Evolutionary conservation across 1,140 invertebrate genomes (phyloP), one percentile per base, ranked within the genome.

Genomic region (Tetraneura akinire): DNA sequence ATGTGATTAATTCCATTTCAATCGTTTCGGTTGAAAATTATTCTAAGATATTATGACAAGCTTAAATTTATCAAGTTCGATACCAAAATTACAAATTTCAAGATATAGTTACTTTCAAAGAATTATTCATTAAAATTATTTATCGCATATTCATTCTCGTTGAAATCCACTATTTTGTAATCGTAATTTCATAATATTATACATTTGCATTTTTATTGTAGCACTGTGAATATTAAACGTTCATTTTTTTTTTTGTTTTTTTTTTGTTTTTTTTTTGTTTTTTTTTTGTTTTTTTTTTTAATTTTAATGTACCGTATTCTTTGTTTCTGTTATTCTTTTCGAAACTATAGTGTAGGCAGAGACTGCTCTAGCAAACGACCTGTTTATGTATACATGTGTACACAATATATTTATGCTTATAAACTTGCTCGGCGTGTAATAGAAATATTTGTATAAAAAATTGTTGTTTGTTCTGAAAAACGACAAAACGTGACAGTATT

Each of bases 391-490:
- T 26, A 26, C 26, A 49, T 47, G n/a, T 68, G n/a, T 21, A 18
- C 42, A 68, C 64, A 26, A 4, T 16, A 13, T 23, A 47, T 49
- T 49, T 70, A 10, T 45, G 66, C 13, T 1, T 47, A 47, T 68
- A 68, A 23, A 37, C 64, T 68, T 10, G 13, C 32, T 45, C 64
- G 8, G 32, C 13, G 21, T 45, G 64, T 42, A 68, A 68, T 68
- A 49, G 71, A 74, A 74, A 74, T 26, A 55, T 74, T 74, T 55
- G 68, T 51, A 45, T 51, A 29, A 37, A 71, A 49, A 71, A 49
- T 51, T 16, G 55, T 37, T 55, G 53, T 47, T 49, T 70, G 71
- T 57, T n/a, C 32, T 21, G 80, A 53, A 49, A 66, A 80, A 80
- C 57, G 49, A 26, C 42, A 26, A 37, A 49, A 55, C 57, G 49